Conservation (phyloP, 2,888 invertebrate genomes). For the Drosophila barbarae region DNA sequence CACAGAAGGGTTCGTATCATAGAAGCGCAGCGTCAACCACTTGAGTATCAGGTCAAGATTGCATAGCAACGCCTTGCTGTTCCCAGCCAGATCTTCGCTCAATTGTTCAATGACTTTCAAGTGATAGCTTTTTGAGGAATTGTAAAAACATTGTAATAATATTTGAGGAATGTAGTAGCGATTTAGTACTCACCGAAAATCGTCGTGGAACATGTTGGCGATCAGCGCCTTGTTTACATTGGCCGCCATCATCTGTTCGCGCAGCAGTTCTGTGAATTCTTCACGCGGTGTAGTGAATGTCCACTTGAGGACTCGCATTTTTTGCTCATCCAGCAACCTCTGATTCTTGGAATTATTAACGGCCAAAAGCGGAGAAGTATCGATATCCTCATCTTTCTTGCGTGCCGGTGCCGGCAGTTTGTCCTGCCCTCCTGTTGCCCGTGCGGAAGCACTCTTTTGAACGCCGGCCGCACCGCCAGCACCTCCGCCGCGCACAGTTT, state of each 20-base stretch:
- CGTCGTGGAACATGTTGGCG: conserved; percentile 95
- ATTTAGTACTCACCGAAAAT: conserved; percentile 85
- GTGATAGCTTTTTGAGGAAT: conserved; percentile 86
- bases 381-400: conserved; percentile 93
- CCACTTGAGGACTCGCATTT: conserved; percentile 95
- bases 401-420: conserved; percentile 79
- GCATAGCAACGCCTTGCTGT: conserved; percentile 88
- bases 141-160: no score
- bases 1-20: conserved; percentile 99
- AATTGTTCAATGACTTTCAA: conserved; percentile 96
- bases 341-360: conserved; percentile 94
- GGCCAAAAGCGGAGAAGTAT: conserved; percentile 88
- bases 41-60: conserved; percentile 97
- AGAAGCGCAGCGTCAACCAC: conserved; percentile 97
- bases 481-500: conserved; percentile 74
- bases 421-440: conserved; percentile 46
- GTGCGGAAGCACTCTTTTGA: conserved; percentile 54
- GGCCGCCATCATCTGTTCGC: conserved; percentile 93
- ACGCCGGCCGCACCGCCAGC: conserved; percentile 28
- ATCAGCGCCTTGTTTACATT: conserved; percentile 93
- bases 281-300: conserved; percentile 95
- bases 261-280: conserved; percentile 95
- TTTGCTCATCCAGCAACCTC: conserved; percentile 95
- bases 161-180: rapidly evolving
- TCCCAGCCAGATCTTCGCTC: conserved; percentile 89